Evolutionary conservation across 2,113 vertebrate species (phyloP).

Genomic region (Suncus etruscus): DNA sequence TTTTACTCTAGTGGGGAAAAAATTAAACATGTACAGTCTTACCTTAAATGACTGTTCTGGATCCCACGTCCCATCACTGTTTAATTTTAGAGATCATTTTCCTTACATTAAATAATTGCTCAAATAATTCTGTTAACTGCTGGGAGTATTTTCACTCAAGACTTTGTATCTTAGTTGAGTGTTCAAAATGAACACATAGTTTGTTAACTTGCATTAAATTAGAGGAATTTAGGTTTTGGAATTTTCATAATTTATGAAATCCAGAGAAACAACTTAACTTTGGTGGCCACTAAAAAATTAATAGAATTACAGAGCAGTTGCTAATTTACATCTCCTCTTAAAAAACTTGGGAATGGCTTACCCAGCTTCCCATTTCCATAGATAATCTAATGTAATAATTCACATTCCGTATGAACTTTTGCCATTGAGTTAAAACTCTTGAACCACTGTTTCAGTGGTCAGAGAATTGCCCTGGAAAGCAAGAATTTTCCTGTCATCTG

Average conservation of each 20-base stretch:
- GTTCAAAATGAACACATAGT: conserved; percentile 58
- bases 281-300: conserved; percentile 47
- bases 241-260: conserved; percentile 56
- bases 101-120: conserved; percentile 53
- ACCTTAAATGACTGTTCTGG: neutral
- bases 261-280: conserved; percentile 45
- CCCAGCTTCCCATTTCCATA: neutral
- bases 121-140: conserved; percentile 26
- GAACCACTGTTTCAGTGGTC: neutral
- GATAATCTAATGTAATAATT: conserved; percentile 9
- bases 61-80: neutral
- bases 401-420: neutral
- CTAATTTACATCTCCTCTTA: conserved; percentile 4
- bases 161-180: conserved; percentile 53
- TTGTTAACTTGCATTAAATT: conserved; percentile 53
- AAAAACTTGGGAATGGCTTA: neutral
- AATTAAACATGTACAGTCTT: neutral
- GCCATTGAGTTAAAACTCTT: neutral
- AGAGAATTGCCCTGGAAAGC: neutral
- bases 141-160: conserved; percentile 51
- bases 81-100: conserved; percentile 36
- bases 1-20: neutral
- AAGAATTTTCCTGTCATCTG: neutral
- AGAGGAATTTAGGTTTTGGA: conserved; percentile 9
- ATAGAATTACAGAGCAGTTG: neutral